Percentiles rank a stretch among this genome's conserved stretches.
Evolutionary conservation across 2,888 invertebrate species (phyloP).

Genomic region (Biston betularia): DNA sequence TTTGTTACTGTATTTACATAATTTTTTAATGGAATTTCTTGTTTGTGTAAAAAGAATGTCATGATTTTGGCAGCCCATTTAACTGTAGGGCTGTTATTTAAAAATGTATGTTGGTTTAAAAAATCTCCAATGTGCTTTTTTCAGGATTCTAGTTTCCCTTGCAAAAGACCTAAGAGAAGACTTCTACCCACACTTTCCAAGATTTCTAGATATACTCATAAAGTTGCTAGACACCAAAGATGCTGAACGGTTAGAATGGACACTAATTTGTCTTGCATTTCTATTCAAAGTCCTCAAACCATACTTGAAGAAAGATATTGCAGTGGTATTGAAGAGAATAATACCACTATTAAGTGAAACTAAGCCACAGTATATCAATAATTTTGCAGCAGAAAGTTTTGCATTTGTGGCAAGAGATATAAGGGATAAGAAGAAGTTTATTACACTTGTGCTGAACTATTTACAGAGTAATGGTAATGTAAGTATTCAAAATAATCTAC

Average conservation of each 20-base stretch:
- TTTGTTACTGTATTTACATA: too few species aligned
- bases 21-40: too few species aligned
- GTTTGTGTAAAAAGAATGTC: too few species aligned
- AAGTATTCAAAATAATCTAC: constrained; percentile 61
- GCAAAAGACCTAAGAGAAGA: constrained; percentile 95
- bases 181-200: constrained; percentile 94
- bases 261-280: constrained; percentile 94
- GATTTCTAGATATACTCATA: constrained; percentile 91
- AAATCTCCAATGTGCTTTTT: constrained; percentile 43
- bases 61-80: too few species aligned
- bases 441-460: constrained; percentile 89
- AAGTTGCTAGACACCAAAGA: constrained; percentile 91
- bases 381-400: constrained; percentile 98
- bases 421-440: constrained; percentile 91
- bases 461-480: constrained; percentile 90
- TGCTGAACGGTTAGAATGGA: constrained; percentile 94
- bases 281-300: constrained; percentile 96
- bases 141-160: constrained; percentile 92
- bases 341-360: constrained; percentile 91
- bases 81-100: too few species aligned
- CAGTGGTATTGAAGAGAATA: constrained; percentile 89
- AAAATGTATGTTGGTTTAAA: background rate
- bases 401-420: constrained; percentile 97
- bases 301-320: constrained; percentile 92
- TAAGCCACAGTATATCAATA: constrained; percentile 94